These are phyloP conservation scores for Ellobius talpinus DNA, from an alignment of 2,113 vertebrate species.

Conservation along the genomic window DNA sequence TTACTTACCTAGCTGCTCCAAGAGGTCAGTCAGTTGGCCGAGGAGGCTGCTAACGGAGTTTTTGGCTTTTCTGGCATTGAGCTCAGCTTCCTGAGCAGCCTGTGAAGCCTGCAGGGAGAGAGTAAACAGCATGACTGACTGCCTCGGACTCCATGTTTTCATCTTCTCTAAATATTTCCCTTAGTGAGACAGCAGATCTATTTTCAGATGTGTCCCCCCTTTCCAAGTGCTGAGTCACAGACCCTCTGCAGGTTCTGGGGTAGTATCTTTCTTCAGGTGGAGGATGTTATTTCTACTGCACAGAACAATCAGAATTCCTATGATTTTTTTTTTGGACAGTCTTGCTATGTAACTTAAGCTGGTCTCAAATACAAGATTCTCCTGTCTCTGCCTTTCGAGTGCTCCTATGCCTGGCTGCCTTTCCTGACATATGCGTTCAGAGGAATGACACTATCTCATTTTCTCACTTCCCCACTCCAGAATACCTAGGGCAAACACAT, in stretches of 20 bases:
- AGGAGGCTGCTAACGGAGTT: conserved; percentile 93
- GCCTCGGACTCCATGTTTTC: not conserved
- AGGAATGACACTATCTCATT: not conserved
- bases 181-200: not conserved
- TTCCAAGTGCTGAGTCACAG: conserved; percentile 2
- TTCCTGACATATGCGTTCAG: not conserved
- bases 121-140: not conserved
- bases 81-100: conserved; percentile 95
- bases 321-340: not conserved
- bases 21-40: conserved; percentile 89
- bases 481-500: not conserved
- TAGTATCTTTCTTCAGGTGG: not conserved
- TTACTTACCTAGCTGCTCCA: conserved; percentile 92
- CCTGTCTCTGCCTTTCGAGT: not conserved
- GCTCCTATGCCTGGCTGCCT: too few relatives aligned
- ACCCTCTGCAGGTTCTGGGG: not conserved
- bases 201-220: not conserved
- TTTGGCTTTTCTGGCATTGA: conserved; percentile 97
- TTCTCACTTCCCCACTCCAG: not conserved
- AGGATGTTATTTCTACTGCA: not conserved
- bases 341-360: not conserved
- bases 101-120: conserved; percentile 89
- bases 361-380: not conserved
- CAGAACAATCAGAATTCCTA: not conserved
- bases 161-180: not conserved